Percentiles rank a stretch among this genome's conserved stretches.
Evolutionary conservation across 2,797 vertebrate genomes (phyloP).

Genomic region (Malurus splendens): DNA sequence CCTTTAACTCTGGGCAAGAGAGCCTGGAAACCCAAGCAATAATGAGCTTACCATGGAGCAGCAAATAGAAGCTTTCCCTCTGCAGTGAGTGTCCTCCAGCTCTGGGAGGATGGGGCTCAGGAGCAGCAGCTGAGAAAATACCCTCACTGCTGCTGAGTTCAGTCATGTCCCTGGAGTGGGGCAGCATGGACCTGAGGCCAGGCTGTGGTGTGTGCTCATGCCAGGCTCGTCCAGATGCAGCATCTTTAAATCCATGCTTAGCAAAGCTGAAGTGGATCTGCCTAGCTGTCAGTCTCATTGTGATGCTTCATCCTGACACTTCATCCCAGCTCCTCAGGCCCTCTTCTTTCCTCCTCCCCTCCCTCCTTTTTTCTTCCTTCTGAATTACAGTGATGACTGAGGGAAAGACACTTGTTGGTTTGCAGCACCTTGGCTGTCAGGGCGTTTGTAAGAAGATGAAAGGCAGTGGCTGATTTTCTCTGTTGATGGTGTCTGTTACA

Average conservation of each 20-base stretch:
- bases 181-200: not conserved
- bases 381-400: not conserved
- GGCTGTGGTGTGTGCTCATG: not conserved
- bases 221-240: not conserved
- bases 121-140: not conserved
- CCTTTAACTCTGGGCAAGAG: not conserved
- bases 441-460: not conserved
- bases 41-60: fast-evolving
- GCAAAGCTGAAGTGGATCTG: not conserved
- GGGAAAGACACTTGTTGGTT: not conserved
- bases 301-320: fast-evolving
- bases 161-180: not conserved
- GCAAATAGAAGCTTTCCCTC: not conserved
- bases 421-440: not conserved
- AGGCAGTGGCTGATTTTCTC: not conserved
- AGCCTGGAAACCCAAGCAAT: not conserved
- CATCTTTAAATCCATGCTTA: not conserved
- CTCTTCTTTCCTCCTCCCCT: not conserved
- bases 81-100: fast-evolving
- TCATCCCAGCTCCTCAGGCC: not conserved
- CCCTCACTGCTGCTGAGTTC: not conserved
- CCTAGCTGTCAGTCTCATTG: not conserved
- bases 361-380: not conserved
- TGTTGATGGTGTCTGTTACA: not conserved
- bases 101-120: fast-evolving